Percentiles rank a stretch among this genome's conserved stretches.
Evolutionary conservation across 2,113 vertebrate species (phyloP).

Genomic region (Lampris incognitus): DNA sequence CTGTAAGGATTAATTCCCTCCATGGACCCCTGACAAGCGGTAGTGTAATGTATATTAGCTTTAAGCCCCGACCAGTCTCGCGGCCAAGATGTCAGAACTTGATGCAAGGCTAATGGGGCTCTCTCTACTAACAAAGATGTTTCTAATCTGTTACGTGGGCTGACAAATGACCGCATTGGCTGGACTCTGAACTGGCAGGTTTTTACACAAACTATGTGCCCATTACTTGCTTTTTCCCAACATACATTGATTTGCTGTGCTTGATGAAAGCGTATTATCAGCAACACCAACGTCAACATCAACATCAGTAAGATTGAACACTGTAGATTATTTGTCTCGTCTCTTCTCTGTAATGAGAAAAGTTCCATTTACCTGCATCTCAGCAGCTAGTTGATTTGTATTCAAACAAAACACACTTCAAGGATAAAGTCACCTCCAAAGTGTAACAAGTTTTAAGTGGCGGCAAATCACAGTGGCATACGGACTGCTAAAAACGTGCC

Average conservation of each 20-base stretch:
- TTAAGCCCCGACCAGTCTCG: constrained; percentile 21
- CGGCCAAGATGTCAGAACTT: constrained; percentile 44
- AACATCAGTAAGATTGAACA: constrained; percentile 1
- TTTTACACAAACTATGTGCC: constrained; percentile 33
- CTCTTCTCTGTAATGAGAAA: constrained; percentile 1
- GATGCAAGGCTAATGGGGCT: constrained; percentile 37
- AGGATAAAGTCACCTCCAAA: constrained; percentile 43
- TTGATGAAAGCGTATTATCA: constrained; percentile 11
- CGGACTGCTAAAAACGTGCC: constrained; percentile 6
- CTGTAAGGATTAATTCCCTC: constrained; percentile 57
- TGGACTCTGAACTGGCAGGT: constrained; percentile 28
- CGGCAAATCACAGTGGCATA: constrained; percentile 9
- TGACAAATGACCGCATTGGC: constrained; percentile 22
- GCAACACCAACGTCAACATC: background rate
- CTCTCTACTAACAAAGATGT: constrained; percentile 33
- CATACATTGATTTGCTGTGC: constrained; percentile 13
- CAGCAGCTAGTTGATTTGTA: constrained; percentile 16
- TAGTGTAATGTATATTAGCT: constrained; percentile 51
- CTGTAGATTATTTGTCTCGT: constrained; percentile 15
- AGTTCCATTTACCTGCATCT: background rate
- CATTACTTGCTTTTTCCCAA: constrained; percentile 41
- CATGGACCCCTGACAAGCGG: constrained; percentile 52
- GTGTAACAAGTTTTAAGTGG: constrained; percentile 15
- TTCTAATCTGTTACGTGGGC: constrained; percentile 37
- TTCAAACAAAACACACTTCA: constrained; percentile 12